Conservation (phyloP, 2,888 invertebrate species). For the Meloe dianella region DNA sequence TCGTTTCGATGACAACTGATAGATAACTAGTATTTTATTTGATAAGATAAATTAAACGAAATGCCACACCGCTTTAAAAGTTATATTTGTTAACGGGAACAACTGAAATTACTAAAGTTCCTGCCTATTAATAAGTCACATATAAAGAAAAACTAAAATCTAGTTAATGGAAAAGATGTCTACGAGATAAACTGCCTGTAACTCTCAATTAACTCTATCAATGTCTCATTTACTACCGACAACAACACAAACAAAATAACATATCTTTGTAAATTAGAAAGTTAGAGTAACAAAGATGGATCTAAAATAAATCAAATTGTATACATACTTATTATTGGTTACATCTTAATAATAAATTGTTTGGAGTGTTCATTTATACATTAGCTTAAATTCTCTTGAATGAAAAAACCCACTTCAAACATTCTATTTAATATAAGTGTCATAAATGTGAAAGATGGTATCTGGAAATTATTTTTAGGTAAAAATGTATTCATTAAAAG, state of each 20-base stretch:
- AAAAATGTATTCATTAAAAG: too few relatives aligned
- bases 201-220: neutral
- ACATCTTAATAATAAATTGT: too few relatives aligned
- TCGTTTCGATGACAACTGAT: conserved; percentile 25
- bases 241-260: neutral
- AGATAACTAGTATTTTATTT: conserved; percentile 26
- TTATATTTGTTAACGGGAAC: conserved; percentile 12
- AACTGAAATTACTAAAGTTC: neutral
- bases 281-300: too few relatives aligned
- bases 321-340: too few relatives aligned
- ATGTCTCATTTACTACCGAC: neutral
- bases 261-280: too few relatives aligned
- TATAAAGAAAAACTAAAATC: conserved; percentile 2
- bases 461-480: too few relatives aligned
- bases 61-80: conserved; percentile 20
- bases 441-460: too few relatives aligned
- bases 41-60: conserved; percentile 21
- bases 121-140: neutral
- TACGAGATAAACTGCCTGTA: neutral
- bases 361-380: too few relatives aligned
- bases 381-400: too few relatives aligned
- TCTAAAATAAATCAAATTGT: too few relatives aligned
- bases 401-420: too few relatives aligned
- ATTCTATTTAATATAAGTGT: too few relatives aligned
- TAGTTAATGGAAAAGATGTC: neutral